Evolutionary conservation across 2,888 invertebrate species (phyloP).

Genomic region (Aradus depressus): DNA sequence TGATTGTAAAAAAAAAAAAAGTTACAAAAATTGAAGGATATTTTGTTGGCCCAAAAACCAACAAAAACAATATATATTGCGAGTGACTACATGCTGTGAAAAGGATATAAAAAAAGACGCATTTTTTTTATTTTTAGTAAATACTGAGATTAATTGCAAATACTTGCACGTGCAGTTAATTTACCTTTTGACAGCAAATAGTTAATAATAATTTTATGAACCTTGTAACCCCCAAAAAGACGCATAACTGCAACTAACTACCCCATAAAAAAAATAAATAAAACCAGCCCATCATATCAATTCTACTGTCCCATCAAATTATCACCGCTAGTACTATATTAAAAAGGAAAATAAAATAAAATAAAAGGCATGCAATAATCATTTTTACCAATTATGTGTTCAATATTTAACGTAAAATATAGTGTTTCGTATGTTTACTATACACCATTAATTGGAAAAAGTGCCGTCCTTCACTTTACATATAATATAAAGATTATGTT

Average conservation of each 20-base stretch:
- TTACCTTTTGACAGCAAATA: constrained; percentile 21
- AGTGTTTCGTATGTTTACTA: too few relatives aligned
- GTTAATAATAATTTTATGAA: constrained; percentile 15
- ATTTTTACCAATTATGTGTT: too few relatives aligned
- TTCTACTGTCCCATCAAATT: too few relatives aligned
- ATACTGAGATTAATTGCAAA: constrained; percentile 18
- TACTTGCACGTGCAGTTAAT: constrained; percentile 24
- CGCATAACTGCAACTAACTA: constrained; percentile 4
- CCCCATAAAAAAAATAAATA: background rate
- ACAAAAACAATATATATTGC: constrained; percentile 48
- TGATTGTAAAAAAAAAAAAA: constrained; percentile 21
- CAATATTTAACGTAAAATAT: too few relatives aligned
- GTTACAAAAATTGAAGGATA: constrained; percentile 16
- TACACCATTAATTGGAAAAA: too few relatives aligned
- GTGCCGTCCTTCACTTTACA: too few relatives aligned
- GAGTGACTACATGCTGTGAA: constrained; percentile 25
- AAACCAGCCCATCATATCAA: too few relatives aligned
- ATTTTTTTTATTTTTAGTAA: constrained; percentile 8
- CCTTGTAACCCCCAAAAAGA: constrained; percentile 13
- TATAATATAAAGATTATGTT: too few relatives aligned
- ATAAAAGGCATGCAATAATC: too few relatives aligned
- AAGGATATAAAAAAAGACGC: constrained; percentile 22
- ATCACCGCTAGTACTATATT: too few relatives aligned
- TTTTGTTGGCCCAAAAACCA: constrained; percentile 85
- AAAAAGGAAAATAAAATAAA: too few relatives aligned